Evolutionary conservation across 2,888 invertebrate genomes (phyloP).

Genomic region (Ephialtes manifestator): DNA sequence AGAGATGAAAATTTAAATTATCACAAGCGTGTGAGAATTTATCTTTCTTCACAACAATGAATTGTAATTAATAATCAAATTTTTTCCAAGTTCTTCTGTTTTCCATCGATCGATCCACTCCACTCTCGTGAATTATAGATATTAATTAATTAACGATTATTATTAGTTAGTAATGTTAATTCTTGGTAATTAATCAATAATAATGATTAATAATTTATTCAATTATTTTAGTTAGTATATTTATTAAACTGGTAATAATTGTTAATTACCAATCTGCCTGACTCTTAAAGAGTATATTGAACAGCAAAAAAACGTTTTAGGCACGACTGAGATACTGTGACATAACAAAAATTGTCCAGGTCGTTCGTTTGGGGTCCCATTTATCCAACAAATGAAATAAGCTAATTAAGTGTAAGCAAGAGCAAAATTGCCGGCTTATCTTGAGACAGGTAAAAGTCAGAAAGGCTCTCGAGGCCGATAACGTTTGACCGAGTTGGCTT

Average conservation of each 20-base stretch:
- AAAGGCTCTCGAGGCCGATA: background rate
- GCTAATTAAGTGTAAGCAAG: background rate
- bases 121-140: too few relatives aligned
- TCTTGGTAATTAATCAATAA: too few relatives aligned
- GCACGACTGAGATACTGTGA: too few relatives aligned
- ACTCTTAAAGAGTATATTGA: background rate
- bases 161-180: too few relatives aligned
- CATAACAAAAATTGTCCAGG: background rate
- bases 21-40: too few relatives aligned
- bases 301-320: background rate
- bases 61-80: background rate
- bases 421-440: conserved; percentile 12
- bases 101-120: too few relatives aligned
- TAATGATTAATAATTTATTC: too few relatives aligned
- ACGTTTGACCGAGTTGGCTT: conserved; percentile 10
- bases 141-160: too few relatives aligned
- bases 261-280: background rate
- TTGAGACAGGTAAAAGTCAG: background rate
- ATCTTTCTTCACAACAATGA: background rate
- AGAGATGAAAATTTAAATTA: too few relatives aligned
- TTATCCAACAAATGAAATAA: background rate
- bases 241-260: too few relatives aligned
- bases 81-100: too few relatives aligned
- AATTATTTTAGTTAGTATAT: too few relatives aligned
- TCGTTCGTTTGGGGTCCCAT: background rate